Evolutionary conservation across 2,888 invertebrate genomes (phyloP).

Genomic region (Plusia festucae): DNA sequence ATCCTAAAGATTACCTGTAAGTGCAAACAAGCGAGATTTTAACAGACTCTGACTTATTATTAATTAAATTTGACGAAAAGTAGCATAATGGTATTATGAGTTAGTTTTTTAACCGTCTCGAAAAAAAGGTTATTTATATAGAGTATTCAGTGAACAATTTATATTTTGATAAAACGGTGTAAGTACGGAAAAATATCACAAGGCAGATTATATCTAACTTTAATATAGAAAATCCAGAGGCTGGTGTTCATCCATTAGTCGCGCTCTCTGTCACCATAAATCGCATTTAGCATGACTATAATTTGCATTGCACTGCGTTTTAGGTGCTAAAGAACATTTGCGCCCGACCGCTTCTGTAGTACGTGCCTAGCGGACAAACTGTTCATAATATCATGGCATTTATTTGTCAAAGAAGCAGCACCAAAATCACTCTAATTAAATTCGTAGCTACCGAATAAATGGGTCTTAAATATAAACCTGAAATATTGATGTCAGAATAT

Average conservation of each 20-base stretch:
- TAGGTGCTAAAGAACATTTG: conserved; percentile 8
- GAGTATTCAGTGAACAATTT: no score
- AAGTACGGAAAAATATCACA: no score
- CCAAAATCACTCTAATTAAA: not conserved
- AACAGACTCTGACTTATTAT: not conserved
- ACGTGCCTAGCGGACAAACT: not conserved
- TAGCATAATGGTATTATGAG: not conserved
- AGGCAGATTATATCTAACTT: not conserved
- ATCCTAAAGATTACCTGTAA: conserved; percentile 24
- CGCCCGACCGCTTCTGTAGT: not conserved
- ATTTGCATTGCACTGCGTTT: conserved; percentile 6
- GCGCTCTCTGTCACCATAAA: not conserved
- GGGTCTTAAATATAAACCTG: no score
- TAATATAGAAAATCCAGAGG: not conserved
- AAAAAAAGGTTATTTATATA: no score
- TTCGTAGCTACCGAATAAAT: no score
- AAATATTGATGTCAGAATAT: no score
- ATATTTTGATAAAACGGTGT: no score
- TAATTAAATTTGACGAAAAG: not conserved
- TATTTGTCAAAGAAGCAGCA: not conserved
- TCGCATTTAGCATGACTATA: conserved; percentile 4
- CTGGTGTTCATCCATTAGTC: not conserved
- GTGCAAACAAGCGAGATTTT: conserved; percentile 9
- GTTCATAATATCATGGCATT: not conserved
- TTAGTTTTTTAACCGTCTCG: no score